phyloP scores from a whole-genome alignment of 2,113 vertebrate species.

The Fukomys damarensis region DNA sequence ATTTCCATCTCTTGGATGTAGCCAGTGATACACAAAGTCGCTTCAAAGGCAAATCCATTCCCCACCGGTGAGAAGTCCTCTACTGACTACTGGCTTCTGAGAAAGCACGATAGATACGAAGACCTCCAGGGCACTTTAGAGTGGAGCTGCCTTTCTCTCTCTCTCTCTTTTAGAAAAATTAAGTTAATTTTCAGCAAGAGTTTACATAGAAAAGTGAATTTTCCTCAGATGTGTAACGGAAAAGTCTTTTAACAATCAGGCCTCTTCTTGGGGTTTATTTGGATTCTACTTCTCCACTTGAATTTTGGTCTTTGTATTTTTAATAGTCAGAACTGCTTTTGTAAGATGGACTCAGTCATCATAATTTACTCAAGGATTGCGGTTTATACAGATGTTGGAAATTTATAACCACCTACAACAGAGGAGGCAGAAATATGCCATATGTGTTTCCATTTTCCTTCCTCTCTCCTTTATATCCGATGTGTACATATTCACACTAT shows the following conservation, averaged over 20 bases:
- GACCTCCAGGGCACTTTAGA: not conserved
- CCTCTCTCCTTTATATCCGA: not conserved
- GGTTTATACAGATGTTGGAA: not conserved
- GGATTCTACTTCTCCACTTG: not conserved
- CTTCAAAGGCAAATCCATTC: constrained; percentile 75
- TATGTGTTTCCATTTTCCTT: not conserved
- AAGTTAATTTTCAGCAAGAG: not conserved
- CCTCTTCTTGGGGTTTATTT: not conserved
- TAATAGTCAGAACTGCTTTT: not conserved
- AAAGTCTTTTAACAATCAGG: not conserved
- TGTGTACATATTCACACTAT: too few relatives aligned
- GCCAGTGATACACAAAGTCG: constrained; percentile 54
- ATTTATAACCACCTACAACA: not conserved
- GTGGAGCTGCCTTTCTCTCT: not conserved
- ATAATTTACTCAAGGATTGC: not conserved
- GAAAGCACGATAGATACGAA: constrained; percentile 18
- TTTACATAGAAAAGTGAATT: constrained; percentile 25
- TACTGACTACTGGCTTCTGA: not conserved
- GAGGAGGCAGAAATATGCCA: not conserved
- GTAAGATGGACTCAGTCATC: not conserved
- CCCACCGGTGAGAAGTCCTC: constrained; percentile 19
- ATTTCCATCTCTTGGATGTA: constrained; percentile 49
- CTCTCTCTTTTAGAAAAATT: not conserved
- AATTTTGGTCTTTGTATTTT: not conserved
- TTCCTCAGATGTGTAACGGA: not conserved